Percentiles rank a stretch among this genome's conserved stretches.
These are phyloP conservation scores for Atethmia centrago DNA, from an alignment of 2,888 invertebrate genomes.

Conservation along the genomic window DNA sequence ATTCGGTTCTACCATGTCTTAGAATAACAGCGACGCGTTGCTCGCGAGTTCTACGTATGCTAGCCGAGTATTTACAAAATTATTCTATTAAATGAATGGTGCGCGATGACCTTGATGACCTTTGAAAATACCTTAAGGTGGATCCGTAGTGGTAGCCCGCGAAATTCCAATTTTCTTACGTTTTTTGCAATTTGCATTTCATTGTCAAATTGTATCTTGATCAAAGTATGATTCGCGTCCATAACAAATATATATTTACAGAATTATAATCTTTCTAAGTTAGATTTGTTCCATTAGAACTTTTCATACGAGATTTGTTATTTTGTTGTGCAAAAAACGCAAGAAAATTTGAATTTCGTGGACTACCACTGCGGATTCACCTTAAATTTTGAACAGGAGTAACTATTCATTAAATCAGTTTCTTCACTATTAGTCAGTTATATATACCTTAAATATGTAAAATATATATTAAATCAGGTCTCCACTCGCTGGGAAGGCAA, in stretches of 20 bases:
- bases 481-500: conserved; percentile 79
- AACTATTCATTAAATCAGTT: background rate
- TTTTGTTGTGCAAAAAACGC: too few species aligned
- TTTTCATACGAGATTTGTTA: too few species aligned
- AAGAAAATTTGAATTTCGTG: too few species aligned
- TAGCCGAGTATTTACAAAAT: background rate
- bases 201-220: too few species aligned
- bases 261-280: too few species aligned
- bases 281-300: too few species aligned
- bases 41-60: background rate
- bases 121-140: background rate
- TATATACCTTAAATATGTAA: background rate
- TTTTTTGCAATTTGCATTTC: too few species aligned
- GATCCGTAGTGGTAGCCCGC: too few species aligned
- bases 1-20: background rate
- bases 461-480: conserved; percentile 42
- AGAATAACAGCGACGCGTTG: background rate
- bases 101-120: background rate
- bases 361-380: too few species aligned
- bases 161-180: too few species aligned
- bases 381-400: background rate
- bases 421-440: background rate
- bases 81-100: background rate
- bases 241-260: too few species aligned
- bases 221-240: too few species aligned